Evolutionary conservation across 2,797 vertebrate genomes (phyloP).

Genomic region (Psittacula echo): DNA sequence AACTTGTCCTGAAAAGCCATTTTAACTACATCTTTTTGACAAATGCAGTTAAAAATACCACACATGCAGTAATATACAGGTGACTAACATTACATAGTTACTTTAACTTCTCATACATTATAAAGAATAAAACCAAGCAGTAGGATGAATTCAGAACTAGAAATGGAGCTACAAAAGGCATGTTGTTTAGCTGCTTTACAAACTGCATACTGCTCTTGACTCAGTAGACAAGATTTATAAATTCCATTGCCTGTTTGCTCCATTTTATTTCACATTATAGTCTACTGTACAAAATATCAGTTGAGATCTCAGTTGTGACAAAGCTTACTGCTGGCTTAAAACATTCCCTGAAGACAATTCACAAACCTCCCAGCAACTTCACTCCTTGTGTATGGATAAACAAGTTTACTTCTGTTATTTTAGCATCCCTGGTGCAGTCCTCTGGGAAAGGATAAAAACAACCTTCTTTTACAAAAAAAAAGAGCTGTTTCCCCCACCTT

Average conservation of each 20-base stretch:
- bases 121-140: background rate
- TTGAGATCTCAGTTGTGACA: background rate
- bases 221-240: background rate
- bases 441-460: background rate
- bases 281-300: background rate
- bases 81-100: background rate
- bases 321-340: background rate
- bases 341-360: background rate
- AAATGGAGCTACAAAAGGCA: background rate
- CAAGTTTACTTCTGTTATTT: background rate
- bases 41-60: background rate
- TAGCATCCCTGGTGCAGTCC: background rate
- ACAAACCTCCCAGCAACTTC: background rate
- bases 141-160: background rate
- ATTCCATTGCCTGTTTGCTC: background rate
- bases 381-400: background rate
- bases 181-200: background rate
- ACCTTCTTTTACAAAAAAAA: background rate
- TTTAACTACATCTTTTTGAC: background rate
- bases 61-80: background rate
- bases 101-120: background rate
- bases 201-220: background rate
- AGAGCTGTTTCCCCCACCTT: background rate
- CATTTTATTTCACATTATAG: background rate
- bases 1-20: background rate